phyloP scores from a whole-genome alignment of 2,113 vertebrate species.

The Calcarius ornatus region DNA sequence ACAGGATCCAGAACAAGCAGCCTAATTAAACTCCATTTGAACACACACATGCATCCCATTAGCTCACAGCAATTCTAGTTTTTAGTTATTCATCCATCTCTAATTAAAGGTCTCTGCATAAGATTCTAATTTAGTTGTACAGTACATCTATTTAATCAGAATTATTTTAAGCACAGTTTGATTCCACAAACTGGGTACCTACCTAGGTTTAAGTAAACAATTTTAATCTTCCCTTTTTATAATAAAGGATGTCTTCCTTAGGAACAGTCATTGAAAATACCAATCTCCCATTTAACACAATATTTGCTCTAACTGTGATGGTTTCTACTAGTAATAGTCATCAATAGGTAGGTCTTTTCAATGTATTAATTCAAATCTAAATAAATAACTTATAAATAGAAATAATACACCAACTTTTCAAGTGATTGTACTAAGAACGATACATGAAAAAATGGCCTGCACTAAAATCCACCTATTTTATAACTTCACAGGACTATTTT shows the following conservation, averaged over 20 bases:
- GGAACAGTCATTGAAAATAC: neutral
- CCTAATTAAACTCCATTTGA: neutral
- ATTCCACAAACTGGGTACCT: neutral
- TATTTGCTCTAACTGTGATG: neutral
- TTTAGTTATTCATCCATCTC: neutral
- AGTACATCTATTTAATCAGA: neutral
- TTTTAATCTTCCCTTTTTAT: neutral
- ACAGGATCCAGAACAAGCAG: neutral
- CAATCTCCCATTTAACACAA: neutral
- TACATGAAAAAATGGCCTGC: neutral
- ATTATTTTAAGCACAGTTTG: constrained; percentile 20
- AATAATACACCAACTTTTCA: neutral
- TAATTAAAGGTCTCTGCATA: neutral
- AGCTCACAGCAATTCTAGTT: neutral
- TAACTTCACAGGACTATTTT: neutral
- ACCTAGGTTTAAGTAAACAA: neutral
- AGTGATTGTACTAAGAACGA: fast-evolving
- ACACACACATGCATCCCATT: neutral
- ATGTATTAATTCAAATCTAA: neutral
- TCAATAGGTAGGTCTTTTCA: neutral
- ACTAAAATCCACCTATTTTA: neutral
- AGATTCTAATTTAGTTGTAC: neutral
- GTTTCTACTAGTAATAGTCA: neutral
- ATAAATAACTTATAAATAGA: neutral
- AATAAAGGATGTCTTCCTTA: neutral